These are phyloP conservation scores for Loris lydekkerianus DNA, from an alignment of 2,797 vertebrate species.

Conservation along the genomic window DNA sequence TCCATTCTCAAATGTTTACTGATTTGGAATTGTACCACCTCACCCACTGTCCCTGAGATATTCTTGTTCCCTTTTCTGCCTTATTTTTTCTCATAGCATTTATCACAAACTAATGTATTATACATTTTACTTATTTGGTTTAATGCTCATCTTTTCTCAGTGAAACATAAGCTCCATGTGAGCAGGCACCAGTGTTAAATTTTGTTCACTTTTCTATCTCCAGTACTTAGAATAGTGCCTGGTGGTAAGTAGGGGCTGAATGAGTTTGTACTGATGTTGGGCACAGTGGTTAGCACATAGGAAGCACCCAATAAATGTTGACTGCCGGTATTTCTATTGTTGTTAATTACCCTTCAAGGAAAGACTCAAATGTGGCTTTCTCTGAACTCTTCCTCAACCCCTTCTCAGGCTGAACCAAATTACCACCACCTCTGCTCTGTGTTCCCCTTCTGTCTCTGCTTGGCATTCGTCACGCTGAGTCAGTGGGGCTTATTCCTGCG, in stretches of 20 bases:
- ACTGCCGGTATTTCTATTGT: not conserved
- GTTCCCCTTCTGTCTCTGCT: not conserved
- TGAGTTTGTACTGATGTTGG: not conserved
- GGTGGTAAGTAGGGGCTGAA: not conserved
- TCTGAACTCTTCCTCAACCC: not conserved
- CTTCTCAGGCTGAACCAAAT: not conserved
- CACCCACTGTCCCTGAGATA: not conserved
- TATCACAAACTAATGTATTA: not conserved
- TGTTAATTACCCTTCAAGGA: not conserved
- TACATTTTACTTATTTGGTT: not conserved
- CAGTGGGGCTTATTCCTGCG: not conserved
- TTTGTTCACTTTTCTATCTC: not conserved
- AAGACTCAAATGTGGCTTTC: not conserved
- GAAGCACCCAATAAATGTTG: not conserved
- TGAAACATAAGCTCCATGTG: not conserved
- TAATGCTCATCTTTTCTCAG: not conserved
- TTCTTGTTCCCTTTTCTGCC: not conserved
- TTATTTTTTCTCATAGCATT: not conserved
- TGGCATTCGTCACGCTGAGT: not conserved
- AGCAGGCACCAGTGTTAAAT: not conserved
- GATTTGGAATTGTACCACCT: not conserved
- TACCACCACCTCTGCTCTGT: not conserved
- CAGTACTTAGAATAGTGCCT: not conserved
- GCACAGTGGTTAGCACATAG: not conserved
- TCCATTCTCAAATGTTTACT: not conserved